Evolutionary conservation across 2,113 vertebrate species (phyloP).

Genomic region (Taurulus bubalis): DNA sequence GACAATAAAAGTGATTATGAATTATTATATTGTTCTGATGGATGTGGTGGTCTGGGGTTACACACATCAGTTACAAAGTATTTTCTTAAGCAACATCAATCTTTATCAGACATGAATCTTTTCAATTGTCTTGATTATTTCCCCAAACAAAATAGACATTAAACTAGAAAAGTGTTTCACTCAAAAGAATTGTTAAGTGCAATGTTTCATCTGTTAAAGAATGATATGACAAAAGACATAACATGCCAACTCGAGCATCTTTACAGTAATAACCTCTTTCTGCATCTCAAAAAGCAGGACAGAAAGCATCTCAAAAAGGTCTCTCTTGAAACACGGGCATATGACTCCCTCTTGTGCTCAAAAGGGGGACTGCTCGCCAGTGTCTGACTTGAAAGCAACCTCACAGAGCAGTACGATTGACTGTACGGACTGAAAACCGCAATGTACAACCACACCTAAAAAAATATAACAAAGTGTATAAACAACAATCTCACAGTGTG

Average conservation of each 20-base stretch:
- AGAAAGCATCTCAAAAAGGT: neutral
- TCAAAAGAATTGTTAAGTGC: neutral
- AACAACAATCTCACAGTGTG: neutral
- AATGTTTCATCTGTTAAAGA: neutral
- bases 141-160: neutral
- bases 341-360: slow-evolving; percentile 59
- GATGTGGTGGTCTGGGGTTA: no score
- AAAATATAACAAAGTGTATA: neutral
- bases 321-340: neutral
- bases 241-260: neutral
- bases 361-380: neutral
- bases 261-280: neutral
- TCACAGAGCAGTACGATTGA: neutral
- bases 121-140: neutral
- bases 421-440: neutral
- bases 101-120: neutral
- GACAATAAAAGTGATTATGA: neutral
- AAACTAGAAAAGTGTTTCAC: slow-evolving; percentile 1
- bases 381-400: neutral
- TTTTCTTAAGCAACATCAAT: neutral
- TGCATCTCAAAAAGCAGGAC: neutral
- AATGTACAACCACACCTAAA: neutral
- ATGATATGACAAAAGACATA: neutral
- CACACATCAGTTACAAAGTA: neutral
- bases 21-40: neutral